Conservation (phyloP, 2,113 vertebrate genomes). For the Callorhinus ursinus region DNA sequence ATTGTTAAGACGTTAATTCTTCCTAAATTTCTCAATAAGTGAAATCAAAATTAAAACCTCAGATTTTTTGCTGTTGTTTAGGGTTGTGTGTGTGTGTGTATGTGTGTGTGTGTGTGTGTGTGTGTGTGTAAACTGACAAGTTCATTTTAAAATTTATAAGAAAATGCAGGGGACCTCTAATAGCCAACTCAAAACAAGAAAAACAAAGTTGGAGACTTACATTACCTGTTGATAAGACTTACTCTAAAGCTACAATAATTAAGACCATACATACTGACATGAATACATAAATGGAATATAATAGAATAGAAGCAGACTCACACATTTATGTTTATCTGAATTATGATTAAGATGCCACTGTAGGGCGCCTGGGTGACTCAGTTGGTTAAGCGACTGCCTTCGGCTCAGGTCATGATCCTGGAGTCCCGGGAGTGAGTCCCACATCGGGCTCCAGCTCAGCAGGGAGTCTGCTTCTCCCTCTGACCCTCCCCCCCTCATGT, state of each 20-base stretch:
- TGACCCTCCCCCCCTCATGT: too few relatives aligned
- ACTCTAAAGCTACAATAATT: neutral
- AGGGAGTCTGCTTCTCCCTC: too few relatives aligned
- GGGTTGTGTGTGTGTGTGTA: too few relatives aligned
- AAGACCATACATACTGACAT: neutral
- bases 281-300: neutral
- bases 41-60: neutral
- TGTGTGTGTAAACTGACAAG: neutral
- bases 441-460: too few relatives aligned
- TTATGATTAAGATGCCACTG: neutral
- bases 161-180: neutral
- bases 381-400: too few relatives aligned
- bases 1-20: neutral
- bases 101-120: neutral
- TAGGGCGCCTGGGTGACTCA: too few relatives aligned
- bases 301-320: accelerated
- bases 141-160: neutral
- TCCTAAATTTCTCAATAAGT: neutral
- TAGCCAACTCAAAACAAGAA: neutral
- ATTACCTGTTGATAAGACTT: neutral
- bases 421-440: too few relatives aligned
- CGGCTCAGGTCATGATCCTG: too few relatives aligned
- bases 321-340: neutral
- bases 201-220: neutral
- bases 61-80: neutral